These are phyloP conservation scores for Metacarcinus magister DNA, from an alignment of 2,888 invertebrate genomes.

Conservation along the genomic window DNA sequence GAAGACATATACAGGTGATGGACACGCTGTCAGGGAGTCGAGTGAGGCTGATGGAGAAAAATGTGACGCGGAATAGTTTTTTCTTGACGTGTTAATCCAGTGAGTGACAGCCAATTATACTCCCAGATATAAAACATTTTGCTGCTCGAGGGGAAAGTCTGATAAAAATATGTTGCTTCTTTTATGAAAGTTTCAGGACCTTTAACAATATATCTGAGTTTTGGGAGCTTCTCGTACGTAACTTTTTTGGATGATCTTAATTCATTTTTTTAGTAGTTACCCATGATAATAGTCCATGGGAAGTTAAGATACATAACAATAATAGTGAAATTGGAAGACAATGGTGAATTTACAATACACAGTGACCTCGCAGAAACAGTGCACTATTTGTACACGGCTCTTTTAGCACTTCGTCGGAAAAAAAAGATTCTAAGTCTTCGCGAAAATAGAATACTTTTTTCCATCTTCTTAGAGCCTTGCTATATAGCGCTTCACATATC, in stretches of 20 bases:
- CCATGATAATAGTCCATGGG: not conserved
- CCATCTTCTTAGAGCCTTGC: not conserved
- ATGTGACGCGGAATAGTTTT: not conserved
- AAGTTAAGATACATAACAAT: not conserved
- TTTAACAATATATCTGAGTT: not conserved
- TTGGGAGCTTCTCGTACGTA: not conserved
- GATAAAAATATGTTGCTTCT: not conserved
- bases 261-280: not conserved
- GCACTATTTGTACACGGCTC: not conserved
- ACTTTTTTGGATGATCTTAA: not conserved
- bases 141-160: not conserved
- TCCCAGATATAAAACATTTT: constrained; percentile 6
- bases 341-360: too few species aligned
- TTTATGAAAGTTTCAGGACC: not conserved
- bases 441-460: not conserved
- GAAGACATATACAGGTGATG: constrained; percentile 33
- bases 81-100: constrained; percentile 6
- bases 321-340: not conserved
- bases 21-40: constrained; percentile 1
- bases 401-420: not conserved
- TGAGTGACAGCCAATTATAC: constrained; percentile 29
- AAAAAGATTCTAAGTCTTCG: not conserved
- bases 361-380: too few species aligned
- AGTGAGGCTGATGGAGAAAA: not conserved
- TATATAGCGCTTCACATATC: not conserved